phyloP scores from a whole-genome alignment of 2,888 invertebrate genomes.

The Leucophenga montana region DNA sequence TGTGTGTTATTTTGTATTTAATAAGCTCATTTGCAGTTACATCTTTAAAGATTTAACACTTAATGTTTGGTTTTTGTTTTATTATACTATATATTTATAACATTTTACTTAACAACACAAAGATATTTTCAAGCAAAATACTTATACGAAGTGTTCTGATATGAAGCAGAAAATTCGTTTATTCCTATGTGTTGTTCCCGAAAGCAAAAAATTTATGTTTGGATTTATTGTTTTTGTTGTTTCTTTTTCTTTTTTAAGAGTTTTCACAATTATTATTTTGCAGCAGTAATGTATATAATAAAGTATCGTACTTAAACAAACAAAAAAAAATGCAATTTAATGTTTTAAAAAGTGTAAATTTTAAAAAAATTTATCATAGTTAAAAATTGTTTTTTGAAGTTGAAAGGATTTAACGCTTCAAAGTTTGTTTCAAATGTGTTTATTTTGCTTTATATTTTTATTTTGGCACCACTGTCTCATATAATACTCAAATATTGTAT shows the following conservation, averaged over 20 bases:
- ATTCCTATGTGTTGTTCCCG: constrained; percentile 72
- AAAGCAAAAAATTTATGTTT: constrained; percentile 48
- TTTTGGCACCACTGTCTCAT: too few species aligned
- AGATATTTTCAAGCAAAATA: too few species aligned
- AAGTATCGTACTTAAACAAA: too few species aligned
- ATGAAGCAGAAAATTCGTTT: constrained; percentile 63
- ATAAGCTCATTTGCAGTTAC: constrained; percentile 21
- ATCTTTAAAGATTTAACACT: constrained; percentile 19
- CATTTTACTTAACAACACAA: background rate
- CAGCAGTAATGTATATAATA: constrained; percentile 31
- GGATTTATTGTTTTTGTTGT: constrained; percentile 42
- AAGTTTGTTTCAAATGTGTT: too few species aligned
- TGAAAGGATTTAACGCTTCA: background rate
- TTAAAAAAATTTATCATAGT: background rate
- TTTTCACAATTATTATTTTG: constrained; percentile 9
- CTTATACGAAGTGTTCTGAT: too few species aligned
- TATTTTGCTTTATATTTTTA: too few species aligned
- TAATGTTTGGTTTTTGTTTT: constrained; percentile 20
- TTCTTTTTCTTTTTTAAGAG: constrained; percentile 5
- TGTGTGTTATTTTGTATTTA: constrained; percentile 16
- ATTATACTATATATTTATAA: background rate
- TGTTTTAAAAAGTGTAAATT: too few species aligned
- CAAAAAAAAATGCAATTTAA: constrained; percentile 4
- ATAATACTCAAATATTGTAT: too few species aligned
- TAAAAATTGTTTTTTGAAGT: background rate